These are phyloP conservation scores for Heliconius hortense DNA, from an alignment of 2,888 invertebrate genomes.

Conservation along the genomic window DNA sequence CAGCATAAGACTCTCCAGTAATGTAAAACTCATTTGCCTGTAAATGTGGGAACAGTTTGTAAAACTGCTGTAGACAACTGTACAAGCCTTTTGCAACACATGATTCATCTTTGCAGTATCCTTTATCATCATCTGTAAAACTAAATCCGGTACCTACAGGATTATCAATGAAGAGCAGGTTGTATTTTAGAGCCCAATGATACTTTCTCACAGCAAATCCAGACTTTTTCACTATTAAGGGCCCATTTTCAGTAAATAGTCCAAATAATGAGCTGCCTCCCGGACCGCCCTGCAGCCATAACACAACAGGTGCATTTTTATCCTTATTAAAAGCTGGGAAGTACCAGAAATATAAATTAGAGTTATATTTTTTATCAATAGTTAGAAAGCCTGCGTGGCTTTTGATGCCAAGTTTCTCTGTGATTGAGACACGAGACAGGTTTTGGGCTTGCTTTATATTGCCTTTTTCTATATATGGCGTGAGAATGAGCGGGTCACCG, in stretches of 20 bases:
- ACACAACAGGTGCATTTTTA: conserved; percentile 70
- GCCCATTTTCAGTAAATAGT: conserved; percentile 83
- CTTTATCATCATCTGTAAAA: conserved; percentile 78
- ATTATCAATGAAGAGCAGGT: conserved; percentile 84
- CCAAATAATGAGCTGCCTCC: conserved; percentile 81
- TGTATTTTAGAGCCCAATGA: conserved; percentile 82
- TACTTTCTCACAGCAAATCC: conserved; percentile 68
- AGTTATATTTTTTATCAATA: conserved; percentile 78
- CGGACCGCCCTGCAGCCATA: conserved; percentile 84
- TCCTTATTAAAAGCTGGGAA: conserved; percentile 78
- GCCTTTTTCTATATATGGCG: conserved; percentile 80
- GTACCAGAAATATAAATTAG: conserved; percentile 86
- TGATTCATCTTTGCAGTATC: conserved; percentile 80
- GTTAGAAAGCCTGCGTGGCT: conserved; percentile 85
- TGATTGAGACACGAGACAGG: conserved; percentile 62
- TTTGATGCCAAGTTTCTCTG: conserved; percentile 63
- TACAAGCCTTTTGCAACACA: conserved; percentile 82
- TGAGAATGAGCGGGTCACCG: conserved; percentile 79
- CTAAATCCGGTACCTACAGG: conserved; percentile 86
- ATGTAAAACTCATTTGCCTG: conserved; percentile 80
- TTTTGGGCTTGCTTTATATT: conserved; percentile 72
- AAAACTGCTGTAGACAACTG: conserved; percentile 80
- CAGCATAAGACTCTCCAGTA: conserved; percentile 84
- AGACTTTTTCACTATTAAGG: conserved; percentile 70
- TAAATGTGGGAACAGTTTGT: conserved; percentile 80